Base-by-base conservation (phyloP, 2,888 invertebrate species). In the Drosophila kanekoi region DNA sequence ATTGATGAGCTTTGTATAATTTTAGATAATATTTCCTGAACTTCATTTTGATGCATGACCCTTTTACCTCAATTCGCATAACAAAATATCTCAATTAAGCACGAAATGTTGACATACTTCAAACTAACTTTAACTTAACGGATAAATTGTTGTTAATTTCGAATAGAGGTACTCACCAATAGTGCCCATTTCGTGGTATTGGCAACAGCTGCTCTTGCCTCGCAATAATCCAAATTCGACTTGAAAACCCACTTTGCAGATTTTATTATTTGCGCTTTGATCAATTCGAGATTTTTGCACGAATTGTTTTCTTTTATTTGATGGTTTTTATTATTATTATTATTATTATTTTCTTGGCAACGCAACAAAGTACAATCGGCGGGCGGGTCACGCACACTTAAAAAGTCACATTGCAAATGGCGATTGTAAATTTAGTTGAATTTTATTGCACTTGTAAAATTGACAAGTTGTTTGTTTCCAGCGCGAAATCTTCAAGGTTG, bases 351-450 rank as follows among this genome's bases (percentile, higher is more conserved):
- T 66, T 57, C 66, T 62, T 52, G 43, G 54, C 62, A 72, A 87
- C 65, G 61, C 59, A 73, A 56, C 9, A 52, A 53, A 57, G 59
- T 61, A 64, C 44, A 63, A 69, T 61, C 59, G 61, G 53, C 11
- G 35, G 53, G 66, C 64, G 66, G 68, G 37, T 44, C 44, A 35
- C 54, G 40, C 54, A 66, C 89, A 87, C 82, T 79, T 76, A 57
- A 43, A 79, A 57, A 89, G 89, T 85, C 85, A 85, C 85, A 85
- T 85, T 85, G 89, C 85, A 89, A 85, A 71, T 52, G 28, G 51
- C 59, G 33, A 20, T 61, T 57, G 28, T 40, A 51, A 45, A 64
- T 33, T 28, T 58, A 32, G n/a, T 45, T 9, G 35, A 38, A 16
- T 64, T 72, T 35, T 47, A 43, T 44, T 61, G 48, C 56, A 56